These are phyloP conservation scores for Leptinotarsa peninsularis DNA, from an alignment of 2,888 invertebrate species.

Conservation along the genomic window DNA sequence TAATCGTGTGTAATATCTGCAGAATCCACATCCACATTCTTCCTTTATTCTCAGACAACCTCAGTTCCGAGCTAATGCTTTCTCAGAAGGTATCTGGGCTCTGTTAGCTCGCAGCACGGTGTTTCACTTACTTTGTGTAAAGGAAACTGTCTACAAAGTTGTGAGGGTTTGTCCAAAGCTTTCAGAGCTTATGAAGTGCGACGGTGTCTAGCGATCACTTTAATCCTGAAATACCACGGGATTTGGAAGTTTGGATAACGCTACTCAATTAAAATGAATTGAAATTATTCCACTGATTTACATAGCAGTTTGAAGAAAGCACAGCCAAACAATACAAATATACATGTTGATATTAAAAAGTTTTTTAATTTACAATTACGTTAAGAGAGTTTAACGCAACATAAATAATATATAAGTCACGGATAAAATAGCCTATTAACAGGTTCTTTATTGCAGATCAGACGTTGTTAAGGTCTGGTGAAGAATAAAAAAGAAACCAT, in stretches of 20 bases:
- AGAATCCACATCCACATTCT: neutral
- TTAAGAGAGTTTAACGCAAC: too few species aligned
- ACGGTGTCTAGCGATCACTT: slow-evolving; percentile 37
- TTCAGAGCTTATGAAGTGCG: slow-evolving; percentile 43
- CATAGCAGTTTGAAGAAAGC: too few species aligned
- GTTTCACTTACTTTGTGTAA: slow-evolving; percentile 33
- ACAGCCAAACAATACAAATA: too few species aligned
- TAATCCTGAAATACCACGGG: slow-evolving; percentile 54
- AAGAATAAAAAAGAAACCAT: too few species aligned
- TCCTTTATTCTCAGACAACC: neutral
- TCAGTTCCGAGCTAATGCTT: neutral
- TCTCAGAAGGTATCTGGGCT: neutral
- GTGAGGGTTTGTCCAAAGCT: slow-evolving; percentile 44
- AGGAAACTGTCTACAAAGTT: slow-evolving; percentile 42
- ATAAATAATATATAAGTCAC: too few species aligned
- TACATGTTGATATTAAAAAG: too few species aligned
- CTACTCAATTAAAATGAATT: slow-evolving; percentile 50
- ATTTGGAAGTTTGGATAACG: slow-evolving; percentile 51
- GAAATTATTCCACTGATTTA: neutral
- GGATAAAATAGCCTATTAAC: too few species aligned
- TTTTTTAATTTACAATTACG: too few species aligned
- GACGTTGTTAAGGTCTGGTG: too few species aligned
- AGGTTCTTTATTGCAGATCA: too few species aligned
- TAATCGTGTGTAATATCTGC: too few species aligned
- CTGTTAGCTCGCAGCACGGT: slow-evolving; percentile 1